Conservation (phyloP, 2,113 vertebrate species). For the Morphnarchus princeps region DNA sequence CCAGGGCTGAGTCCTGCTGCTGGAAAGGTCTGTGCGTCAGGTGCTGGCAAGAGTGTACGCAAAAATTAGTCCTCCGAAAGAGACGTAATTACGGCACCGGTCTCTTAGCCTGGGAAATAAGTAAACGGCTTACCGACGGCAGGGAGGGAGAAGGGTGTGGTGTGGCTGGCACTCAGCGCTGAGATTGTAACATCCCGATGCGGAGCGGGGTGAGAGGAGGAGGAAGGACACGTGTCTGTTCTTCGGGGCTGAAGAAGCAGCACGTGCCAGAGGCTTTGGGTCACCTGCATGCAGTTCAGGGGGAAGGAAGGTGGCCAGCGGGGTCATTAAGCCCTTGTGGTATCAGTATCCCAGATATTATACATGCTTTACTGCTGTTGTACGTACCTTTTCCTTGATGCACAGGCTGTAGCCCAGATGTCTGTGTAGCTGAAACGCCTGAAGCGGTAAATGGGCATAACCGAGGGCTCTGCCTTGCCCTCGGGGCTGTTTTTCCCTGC, state of each 20-base stretch:
- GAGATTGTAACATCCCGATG: fast-evolving
- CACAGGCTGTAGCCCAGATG: neutral
- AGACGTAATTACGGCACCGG: fast-evolving
- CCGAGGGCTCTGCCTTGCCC: fast-evolving
- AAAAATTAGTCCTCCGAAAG: neutral
- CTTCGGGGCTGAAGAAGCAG: neutral
- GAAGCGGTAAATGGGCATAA: neutral
- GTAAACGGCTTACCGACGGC: neutral
- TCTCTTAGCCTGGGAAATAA: neutral
- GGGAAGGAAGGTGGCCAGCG: fast-evolving
- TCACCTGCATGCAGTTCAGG: fast-evolving
- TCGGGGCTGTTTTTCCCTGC: neutral
- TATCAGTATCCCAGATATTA: neutral
- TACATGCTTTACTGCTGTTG: neutral
- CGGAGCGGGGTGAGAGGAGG: neutral
- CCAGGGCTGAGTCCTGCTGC: neutral
- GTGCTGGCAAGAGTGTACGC: fast-evolving
- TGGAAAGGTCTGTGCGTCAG: neutral
- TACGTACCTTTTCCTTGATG: neutral
- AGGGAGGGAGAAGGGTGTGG: neutral
- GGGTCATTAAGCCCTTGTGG: neutral
- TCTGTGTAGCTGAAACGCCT: neutral
- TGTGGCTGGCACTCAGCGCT: fast-evolving
- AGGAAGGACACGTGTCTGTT: fast-evolving
- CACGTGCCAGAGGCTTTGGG: neutral